Base-by-base conservation (phyloP, 2,888 invertebrate species). In the Lepidocyrtoides sp. region DNA sequence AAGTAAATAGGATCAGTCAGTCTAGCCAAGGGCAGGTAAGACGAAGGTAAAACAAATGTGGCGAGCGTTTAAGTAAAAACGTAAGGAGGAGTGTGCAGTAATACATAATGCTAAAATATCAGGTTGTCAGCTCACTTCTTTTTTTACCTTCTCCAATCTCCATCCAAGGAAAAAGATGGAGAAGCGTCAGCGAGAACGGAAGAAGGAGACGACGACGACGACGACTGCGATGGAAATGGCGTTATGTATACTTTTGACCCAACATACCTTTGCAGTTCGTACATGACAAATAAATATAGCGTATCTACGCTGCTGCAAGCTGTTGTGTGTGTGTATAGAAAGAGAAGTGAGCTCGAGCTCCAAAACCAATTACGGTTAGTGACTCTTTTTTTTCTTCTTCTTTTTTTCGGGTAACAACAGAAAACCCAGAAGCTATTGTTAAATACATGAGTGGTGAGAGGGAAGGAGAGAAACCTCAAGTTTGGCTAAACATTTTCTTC, bases 91-190 rank as follows among this genome's bases (percentile, higher is more conserved):
- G 48, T 66, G 26, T 63, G 83, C 69, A n/a, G 72, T 79, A 85
- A 91, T 91, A 86, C 86, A 86, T 91, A 91, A 84, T 86, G 86
- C 81, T 91, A 91, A n/a, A n/a, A 91, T 90, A 90, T 91, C 29
- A 81, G 85, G 91, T 91, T 91, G 91, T 91, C 91, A 91, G 72
- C 69, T 85, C 36, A 72, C 86, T 81, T 17, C 60, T 51, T 66
- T 41, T 72, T 87, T 51, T n/a, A 41, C 44, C 51, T 57, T 17
- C 7, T 2, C 7, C 57, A n/a, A n/a, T n/a, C n/a, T n/a, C n/a
- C n/a, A n/a, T n/a, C n/a, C 20, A 20, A 51, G 23, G 17, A 20
- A 23, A 26, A 17, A 41, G 14, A 8, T n/a, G 77, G 51, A 44
- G 60, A 54, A 63, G 87, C 77, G 17, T 51, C 26, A n/a, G 20